Conservation (phyloP, 2,113 vertebrate species). For the Myiopsitta monachus region DNA sequence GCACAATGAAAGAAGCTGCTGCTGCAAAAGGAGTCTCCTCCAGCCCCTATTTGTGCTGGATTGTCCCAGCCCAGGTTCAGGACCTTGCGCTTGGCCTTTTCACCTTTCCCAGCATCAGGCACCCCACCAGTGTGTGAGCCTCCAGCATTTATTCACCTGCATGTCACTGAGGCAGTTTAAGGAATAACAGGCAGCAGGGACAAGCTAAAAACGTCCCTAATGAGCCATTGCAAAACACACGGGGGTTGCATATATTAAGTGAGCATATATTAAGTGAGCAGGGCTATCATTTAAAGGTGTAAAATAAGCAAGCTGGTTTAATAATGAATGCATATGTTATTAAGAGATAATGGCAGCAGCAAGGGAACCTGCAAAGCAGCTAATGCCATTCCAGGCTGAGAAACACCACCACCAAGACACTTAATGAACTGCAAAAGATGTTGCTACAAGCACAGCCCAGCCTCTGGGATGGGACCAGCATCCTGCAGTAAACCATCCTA, state of each 20-base stretch:
- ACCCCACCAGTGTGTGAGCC: fast-evolving
- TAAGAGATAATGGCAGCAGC: neutral
- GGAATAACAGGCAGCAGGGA: neutral
- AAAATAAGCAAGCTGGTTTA: neutral
- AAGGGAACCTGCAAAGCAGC: neutral
- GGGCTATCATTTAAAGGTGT: neutral
- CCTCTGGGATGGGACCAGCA: neutral
- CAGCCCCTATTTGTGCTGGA: neutral
- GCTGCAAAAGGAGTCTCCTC: neutral
- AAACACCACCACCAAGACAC: neutral
- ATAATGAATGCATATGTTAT: neutral
- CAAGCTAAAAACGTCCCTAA: neutral
- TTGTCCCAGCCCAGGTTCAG: neutral
- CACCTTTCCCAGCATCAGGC: neutral
- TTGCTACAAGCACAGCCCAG: neutral
- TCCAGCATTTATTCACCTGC: fast-evolving
- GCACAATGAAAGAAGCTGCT: neutral
- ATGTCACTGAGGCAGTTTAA: neutral
- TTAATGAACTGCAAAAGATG: neutral
- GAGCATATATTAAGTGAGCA: neutral
- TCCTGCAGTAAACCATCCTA: neutral
- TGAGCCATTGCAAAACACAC: neutral
- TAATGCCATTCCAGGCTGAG: neutral
- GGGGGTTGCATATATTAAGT: neutral
- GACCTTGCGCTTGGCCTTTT: neutral